phyloP scores from a whole-genome alignment of 2,888 invertebrate genomes.

The Acrocyrtus sp. region DNA sequence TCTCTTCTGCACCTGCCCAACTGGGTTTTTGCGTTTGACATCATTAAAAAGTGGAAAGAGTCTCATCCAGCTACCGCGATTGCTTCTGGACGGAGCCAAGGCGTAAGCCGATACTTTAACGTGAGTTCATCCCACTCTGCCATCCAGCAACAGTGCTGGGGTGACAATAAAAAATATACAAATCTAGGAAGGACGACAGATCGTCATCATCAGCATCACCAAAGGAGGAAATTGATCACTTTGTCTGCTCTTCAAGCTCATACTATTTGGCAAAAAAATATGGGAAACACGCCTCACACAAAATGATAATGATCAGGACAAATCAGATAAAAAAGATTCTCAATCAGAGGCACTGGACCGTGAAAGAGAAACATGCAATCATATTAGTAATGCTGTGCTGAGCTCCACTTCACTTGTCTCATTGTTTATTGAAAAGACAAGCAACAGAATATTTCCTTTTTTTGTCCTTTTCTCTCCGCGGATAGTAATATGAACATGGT shows the following conservation, averaged over 20 bases:
- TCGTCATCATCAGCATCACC: background rate
- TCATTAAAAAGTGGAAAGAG: constrained; percentile 34
- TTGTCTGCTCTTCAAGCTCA: constrained; percentile 23
- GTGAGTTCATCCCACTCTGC: constrained; percentile 4
- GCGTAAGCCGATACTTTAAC: background rate
- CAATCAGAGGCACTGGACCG: constrained; percentile 49
- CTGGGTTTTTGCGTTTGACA: no score
- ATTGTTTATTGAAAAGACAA: background rate
- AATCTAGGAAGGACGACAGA: constrained; percentile 8
- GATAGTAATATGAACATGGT: background rate
- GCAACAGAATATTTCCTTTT: no score
- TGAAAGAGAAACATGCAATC: constrained; percentile 21
- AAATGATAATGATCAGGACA: constrained; percentile 50
- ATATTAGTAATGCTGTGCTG: background rate
- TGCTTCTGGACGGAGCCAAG: constrained; percentile 4
- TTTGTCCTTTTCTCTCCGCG: background rate
- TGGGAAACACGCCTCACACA: constrained; percentile 26
- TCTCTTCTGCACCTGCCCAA: constrained; percentile 20
- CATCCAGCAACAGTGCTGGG: no score
- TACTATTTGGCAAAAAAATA: constrained; percentile 31
- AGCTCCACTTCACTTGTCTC: background rate
- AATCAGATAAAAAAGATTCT: constrained; percentile 35
- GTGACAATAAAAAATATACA: background rate
- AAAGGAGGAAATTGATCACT: constrained; percentile 23
- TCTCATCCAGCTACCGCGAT: constrained; percentile 34